Percentiles rank a stretch among this genome's conserved stretches.
These are phyloP conservation scores for Eupithecia exiguata DNA, from an alignment of 2,888 invertebrate genomes.

Conservation along the genomic window DNA sequence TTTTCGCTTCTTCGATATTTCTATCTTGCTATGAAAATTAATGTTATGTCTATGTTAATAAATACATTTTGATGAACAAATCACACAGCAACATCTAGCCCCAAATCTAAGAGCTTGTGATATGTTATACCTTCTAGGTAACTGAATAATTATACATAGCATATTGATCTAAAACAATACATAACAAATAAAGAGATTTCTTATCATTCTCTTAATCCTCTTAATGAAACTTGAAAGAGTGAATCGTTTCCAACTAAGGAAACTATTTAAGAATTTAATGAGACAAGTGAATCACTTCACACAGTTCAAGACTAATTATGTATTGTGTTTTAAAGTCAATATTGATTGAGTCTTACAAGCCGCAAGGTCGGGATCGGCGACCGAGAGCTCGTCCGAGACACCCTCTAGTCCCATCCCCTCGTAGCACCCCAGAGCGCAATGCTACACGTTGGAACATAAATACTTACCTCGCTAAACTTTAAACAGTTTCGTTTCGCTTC, in stretches of 20 bases:
- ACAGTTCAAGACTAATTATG: constrained; percentile 45
- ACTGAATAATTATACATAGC: background rate
- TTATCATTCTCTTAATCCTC: background rate
- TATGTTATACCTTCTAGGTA: background rate
- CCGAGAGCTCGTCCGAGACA: constrained; percentile 59
- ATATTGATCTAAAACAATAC: background rate
- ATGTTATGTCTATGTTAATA: background rate
- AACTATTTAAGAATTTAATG: background rate
- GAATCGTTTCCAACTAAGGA: background rate
- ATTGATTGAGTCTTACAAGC: constrained; percentile 59
- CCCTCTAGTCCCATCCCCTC: constrained; percentile 66
- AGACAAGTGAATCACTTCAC: background rate
- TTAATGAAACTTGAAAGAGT: background rate
- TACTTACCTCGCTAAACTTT: constrained; percentile 74
- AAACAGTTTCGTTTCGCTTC: constrained; percentile 68
- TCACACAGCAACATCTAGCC: background rate
- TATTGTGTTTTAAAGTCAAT: constrained; percentile 64
- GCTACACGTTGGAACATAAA: constrained; percentile 76
- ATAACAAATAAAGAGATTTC: no score
- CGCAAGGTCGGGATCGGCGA: constrained; percentile 60
- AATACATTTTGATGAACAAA: background rate
- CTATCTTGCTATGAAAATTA: constrained; percentile 47
- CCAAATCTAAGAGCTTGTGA: background rate
- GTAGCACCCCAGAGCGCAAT: constrained; percentile 65
- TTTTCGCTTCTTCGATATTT: constrained; percentile 53